A percentile compares a stretch with the other conserved stretches of the same genome.
phyloP scores from a whole-genome alignment of 35 echinoderm and acorn worm species.

The Heliocidaris tuberculata region DNA sequence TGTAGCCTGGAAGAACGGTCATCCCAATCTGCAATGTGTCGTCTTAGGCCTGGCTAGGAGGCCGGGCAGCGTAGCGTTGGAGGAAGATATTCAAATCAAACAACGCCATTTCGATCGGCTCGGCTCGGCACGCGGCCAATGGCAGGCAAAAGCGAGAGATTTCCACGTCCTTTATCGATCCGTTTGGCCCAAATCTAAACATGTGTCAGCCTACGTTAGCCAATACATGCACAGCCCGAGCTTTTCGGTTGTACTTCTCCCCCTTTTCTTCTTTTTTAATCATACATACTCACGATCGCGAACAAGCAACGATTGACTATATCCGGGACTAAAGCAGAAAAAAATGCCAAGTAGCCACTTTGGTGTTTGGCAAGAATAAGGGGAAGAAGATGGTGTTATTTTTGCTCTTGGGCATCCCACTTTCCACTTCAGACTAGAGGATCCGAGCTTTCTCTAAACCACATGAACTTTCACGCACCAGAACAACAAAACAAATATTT shows the following conservation, averaged over 20 bases:
- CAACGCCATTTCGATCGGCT: constrained; percentile 31
- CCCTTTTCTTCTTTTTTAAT: not conserved
- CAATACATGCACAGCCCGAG: not conserved
- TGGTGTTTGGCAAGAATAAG: not conserved
- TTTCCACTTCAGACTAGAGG: not conserved
- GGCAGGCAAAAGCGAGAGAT: constrained; percentile 18
- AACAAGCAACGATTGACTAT: not conserved
- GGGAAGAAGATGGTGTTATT: not conserved
- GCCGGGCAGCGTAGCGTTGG: not conserved
- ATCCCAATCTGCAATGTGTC: not conserved
- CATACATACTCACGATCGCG: not conserved
- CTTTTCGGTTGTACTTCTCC: not conserved
- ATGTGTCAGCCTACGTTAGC: constrained; percentile 26
- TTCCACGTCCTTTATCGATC: constrained; percentile 24
- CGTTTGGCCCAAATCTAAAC: constrained; percentile 4
- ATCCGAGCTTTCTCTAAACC: not conserved
- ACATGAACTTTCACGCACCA: not conserved
- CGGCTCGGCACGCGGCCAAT: not conserved
- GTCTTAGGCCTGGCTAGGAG: not conserved
- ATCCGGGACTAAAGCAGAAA: not conserved
- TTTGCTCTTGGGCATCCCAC: not conserved
- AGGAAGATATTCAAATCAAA: constrained; percentile 27
- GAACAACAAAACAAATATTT: not conserved
- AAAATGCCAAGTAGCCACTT: not conserved
- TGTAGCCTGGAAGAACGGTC: not conserved